Base-by-base conservation (phyloP, 2,888 invertebrate genomes). In the Phengaris arion region DNA sequence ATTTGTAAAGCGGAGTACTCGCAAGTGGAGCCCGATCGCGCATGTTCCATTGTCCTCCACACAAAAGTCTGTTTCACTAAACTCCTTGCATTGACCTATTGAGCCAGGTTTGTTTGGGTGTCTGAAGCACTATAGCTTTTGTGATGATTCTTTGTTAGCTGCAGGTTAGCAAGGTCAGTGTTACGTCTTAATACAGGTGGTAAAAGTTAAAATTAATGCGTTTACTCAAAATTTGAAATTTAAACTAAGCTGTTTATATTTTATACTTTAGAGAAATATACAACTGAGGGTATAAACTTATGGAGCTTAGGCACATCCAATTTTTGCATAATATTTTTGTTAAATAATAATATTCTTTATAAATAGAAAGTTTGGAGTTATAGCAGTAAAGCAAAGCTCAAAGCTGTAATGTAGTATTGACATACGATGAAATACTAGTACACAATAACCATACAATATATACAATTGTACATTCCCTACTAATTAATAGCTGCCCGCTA, bases 21-120 rank as follows among this genome's bases (percentile, higher is more conserved):
- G 86, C 87, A 87, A 83, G 82, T 84, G 83, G 87, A 84, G 88
- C 89, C 89, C 87, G 89, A 90, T 89, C 91, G 90, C 89, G 89
- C 91, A 88, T 85, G 85, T 84, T 82, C 88, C 85, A 88, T 92
- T 93, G 91, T 92, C 87, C 89, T 86, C 75, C 79, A 87, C 87
- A 90, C 91, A 92, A 90, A 91, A 92, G 90, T 92, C 87, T 91
- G 89, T 89, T 91, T 90, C 86, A 86, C 90, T 90, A 89, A 90
- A 91, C 90, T 91, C 91, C 90, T 91, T 90, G 88, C 92, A 92
- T 92, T 92, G 92, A 93, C 93, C 93, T 90, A 92, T 90, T 92
- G 92, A 90, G 85, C 90, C 90, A 91, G 90, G 91, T 85, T 89
- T 92, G 91, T 92, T 92, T 92, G 91, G 91, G 92, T 92, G 91